phyloP scores from a whole-genome alignment of 1,140 invertebrate species.

The Bombus consobrinus region DNA sequence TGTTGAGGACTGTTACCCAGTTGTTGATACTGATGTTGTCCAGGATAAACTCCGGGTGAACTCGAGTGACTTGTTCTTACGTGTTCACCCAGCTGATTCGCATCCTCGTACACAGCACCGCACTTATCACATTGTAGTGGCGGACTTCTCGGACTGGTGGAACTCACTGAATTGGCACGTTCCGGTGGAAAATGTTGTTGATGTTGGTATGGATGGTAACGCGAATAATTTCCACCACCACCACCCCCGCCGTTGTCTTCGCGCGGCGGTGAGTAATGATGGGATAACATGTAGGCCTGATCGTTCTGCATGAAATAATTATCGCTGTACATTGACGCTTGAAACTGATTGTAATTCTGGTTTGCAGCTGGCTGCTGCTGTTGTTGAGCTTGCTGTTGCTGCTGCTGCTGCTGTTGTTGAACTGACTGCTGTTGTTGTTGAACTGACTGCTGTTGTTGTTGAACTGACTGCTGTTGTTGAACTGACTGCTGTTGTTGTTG shows the following conservation, averaged over 20 bases:
- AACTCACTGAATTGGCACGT: conserved; percentile 84
- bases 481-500: conserved; percentile 46
- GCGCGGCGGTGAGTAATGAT: conserved; percentile 73
- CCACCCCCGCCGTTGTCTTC: conserved; percentile 59
- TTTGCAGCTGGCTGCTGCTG: conserved; percentile 48
- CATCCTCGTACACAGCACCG: conserved; percentile 89
- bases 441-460: conserved; percentile 69
- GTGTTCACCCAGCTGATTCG: conserved; percentile 88
- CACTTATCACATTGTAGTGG: conserved; percentile 91
- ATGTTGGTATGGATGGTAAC: conserved; percentile 80
- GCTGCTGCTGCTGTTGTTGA: conserved; percentile 50
- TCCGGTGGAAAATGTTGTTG: conserved; percentile 83
- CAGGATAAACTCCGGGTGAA: conserved; percentile 79
- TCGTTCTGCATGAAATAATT: conserved; percentile 76
- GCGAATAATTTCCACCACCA: conserved; percentile 37
- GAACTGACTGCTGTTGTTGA: conserved; percentile 68
- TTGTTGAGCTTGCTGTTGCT: conserved; percentile 62
- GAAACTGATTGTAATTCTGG: conserved; percentile 65
- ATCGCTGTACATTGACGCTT: conserved; percentile 59
- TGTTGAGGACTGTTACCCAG: conserved; percentile 70
- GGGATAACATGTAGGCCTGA: conserved; percentile 66
- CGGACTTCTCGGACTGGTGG: conserved; percentile 86
- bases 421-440: conserved; percentile 61
- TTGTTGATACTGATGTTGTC: conserved; percentile 73
- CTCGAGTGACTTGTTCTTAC: conserved; percentile 87